Conservation (phyloP, 2,888 invertebrate species). For the Machimus rusticus region DNA sequence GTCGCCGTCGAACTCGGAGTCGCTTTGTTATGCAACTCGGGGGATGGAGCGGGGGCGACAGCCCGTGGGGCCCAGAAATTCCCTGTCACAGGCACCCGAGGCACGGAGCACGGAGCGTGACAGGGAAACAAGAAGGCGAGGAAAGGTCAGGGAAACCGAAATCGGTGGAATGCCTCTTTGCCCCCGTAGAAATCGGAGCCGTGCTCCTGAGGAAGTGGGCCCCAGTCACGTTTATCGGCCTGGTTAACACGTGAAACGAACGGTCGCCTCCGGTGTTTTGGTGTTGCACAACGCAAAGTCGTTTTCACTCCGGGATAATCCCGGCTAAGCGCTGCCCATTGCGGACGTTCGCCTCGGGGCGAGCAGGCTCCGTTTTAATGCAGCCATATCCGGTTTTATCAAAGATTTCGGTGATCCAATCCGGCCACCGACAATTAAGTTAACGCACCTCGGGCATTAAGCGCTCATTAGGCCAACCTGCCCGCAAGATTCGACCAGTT, state of each 20-base stretch:
- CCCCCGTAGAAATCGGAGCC: neutral
- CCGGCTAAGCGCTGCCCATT: neutral
- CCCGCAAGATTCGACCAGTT: neutral
- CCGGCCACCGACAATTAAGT: neutral
- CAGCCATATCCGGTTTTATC: neutral
- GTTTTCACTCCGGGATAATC: neutral
- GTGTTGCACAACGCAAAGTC: neutral
- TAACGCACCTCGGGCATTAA: slow-evolving; percentile 3
- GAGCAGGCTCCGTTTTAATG: neutral
- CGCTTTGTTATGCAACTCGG: neutral
- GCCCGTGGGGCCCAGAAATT: neutral
- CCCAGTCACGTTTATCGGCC: neutral
- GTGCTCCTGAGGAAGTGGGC: neutral
- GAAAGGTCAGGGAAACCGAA: slow-evolving; percentile 17
- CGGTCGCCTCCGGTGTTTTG: neutral
- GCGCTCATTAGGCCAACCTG: neutral
- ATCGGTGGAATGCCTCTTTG: neutral
- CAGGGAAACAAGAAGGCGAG: neutral
- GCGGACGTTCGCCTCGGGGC: neutral
- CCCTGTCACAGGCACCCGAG: neutral
- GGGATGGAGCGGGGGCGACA: neutral
- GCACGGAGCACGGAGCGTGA: neutral
- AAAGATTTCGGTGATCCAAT: neutral
- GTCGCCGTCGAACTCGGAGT: neutral
- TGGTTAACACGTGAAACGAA: slow-evolving; percentile 2